Evolutionary conservation across 1,140 invertebrate species (phyloP), one percentile per base, ranked within the genome.

Genomic region (Belonocnema kinseyi): DNA sequence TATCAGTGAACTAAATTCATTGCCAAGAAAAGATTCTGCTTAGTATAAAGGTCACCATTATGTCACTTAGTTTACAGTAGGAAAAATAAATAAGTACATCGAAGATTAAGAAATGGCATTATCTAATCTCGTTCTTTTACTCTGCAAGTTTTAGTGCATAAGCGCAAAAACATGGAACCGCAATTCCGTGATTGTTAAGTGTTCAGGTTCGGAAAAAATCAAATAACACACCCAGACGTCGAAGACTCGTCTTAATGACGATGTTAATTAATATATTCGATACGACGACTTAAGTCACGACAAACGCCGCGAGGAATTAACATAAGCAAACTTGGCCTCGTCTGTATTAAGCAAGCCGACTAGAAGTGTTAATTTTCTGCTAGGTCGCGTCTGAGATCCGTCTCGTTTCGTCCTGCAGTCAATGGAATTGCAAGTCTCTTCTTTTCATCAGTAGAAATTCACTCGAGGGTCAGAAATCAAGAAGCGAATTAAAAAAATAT

Each of bases 251-350:
- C 84, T 86, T 86, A 84, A 88, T 88, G 87, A 86, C 85, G 85
- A 88, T 87, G 87, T 87, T 88, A 88, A 88, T 88, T 87, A 87
- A 87, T 87, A 87, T 86, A 87, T 88, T 88, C 85, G 87, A 51
- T 56, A 71, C 66, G 75, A 72, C 50, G 75, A 75, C 61, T 76
- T 46, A 84, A 86, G 80, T 82, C 85, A 84, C 84, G 85, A 77
- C 56, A 50, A 61, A 73, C 75, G 80, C 82, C 77, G 75, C 76
- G 78, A 70, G 58, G 79, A 73, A 88, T 88, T 88, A 87, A 82
- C 87, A 88, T 88, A 88, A 88, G 81, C 82, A 88, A 88, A 88
- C 86, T 72, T 74, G 74, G 61, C 50, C 75, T 76, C 66, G 75
- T 13, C 61, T 70, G 75, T 76, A 76, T 52, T 77, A 76, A 84